These are phyloP conservation scores for Lophius americanus DNA, from an alignment of 2,797 vertebrate genomes.

Conservation along the genomic window DNA sequence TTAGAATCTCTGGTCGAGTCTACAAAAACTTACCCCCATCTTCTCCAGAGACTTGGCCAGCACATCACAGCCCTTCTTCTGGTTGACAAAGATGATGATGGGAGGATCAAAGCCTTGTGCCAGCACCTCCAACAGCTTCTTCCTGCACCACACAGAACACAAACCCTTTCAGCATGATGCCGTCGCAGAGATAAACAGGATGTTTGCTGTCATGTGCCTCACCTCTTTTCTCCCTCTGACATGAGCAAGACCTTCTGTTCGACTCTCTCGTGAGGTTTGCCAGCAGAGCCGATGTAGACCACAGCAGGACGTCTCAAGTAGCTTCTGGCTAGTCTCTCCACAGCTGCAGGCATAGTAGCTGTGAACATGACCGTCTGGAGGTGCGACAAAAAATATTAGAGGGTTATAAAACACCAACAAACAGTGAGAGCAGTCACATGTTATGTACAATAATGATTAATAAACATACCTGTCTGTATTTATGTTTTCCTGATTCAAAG, in stretches of 20 bases:
- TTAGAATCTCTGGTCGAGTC: neutral
- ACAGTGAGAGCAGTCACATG: neutral
- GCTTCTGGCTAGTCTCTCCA: conserved; percentile 94
- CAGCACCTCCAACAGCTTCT: conserved; percentile 94
- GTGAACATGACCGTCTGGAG: conserved; percentile 98
- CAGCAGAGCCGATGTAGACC: conserved; percentile 97
- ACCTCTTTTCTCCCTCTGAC: conserved; percentile 97
- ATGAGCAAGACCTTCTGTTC: conserved; percentile 99
- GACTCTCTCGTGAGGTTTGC: conserved; percentile 98
- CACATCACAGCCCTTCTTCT: conserved; percentile 98
- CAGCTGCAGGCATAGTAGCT: conserved; percentile 95
- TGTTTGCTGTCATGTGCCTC: neutral
- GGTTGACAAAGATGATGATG: conserved; percentile 99
- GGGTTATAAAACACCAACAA: neutral
- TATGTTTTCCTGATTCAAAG: conserved; percentile 97
- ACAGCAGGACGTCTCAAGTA: conserved; percentile 95
- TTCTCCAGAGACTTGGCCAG: conserved; percentile 98
- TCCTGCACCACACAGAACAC: conserved; percentile 78
- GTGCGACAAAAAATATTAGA: neutral
- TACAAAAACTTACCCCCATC: conserved; percentile 89
- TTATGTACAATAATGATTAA: no score
- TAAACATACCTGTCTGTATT: conserved; percentile 93
- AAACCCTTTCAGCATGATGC: conserved; percentile 24
- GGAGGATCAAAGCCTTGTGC: conserved; percentile 95
- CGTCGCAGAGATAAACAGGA: neutral